These are phyloP conservation scores for Scelioninae gen. 2 DNA, from an alignment of 2,888 invertebrate genomes.

Conservation along the genomic window DNA sequence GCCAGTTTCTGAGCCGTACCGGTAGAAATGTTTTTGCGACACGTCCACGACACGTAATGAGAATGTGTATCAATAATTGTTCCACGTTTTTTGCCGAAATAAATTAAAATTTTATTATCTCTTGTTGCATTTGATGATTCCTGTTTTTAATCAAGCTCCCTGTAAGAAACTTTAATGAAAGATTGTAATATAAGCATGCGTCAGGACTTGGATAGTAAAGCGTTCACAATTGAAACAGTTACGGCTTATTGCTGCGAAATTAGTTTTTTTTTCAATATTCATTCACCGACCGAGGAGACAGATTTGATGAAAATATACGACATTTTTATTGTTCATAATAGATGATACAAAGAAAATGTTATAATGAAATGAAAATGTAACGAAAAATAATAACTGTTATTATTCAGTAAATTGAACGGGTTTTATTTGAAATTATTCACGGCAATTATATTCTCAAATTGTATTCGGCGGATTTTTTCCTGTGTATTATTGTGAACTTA, in stretches of 20 bases:
- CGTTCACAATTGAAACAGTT: conserved; percentile 34
- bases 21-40: conserved; percentile 53
- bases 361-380: conserved; percentile 15
- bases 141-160: conserved; percentile 47
- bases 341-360: conserved; percentile 2
- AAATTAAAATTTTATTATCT: conserved; percentile 57
- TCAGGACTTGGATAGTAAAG: conserved; percentile 16
- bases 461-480: too few species aligned
- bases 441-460: too few species aligned
- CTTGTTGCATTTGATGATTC: conserved; percentile 53
- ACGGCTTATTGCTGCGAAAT: conserved; percentile 34
- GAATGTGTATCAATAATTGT: conserved; percentile 58
- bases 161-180: conserved; percentile 53
- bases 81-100: conserved; percentile 52
- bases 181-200: conserved; percentile 51
- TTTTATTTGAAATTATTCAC: too few species aligned
- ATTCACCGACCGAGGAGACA: conserved; percentile 4
- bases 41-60: conserved; percentile 50
- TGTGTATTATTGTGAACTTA: too few species aligned
- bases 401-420: too few species aligned
- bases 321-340: conserved; percentile 47
- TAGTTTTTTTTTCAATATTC: conserved; percentile 25
- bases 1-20: conserved; percentile 36
- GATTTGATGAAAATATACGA: conserved; percentile 51
- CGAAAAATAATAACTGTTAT: too few species aligned